phyloP scores from a whole-genome alignment of 2,113 vertebrate genomes.

The Oryzias woworae region DNA sequence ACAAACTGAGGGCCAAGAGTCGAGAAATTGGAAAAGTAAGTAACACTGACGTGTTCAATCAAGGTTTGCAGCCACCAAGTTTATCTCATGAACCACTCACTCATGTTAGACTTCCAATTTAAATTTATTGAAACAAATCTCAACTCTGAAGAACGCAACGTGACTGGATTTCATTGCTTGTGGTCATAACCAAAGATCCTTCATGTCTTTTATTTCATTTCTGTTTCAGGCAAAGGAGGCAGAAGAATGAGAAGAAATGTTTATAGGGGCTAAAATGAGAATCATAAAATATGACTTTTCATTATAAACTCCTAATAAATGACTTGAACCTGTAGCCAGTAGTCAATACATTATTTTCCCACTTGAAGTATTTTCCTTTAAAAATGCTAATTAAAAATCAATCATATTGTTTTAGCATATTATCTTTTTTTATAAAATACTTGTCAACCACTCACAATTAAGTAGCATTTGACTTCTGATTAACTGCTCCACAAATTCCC shows the following conservation, averaged over 20 bases:
- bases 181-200: background rate
- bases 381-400: no score
- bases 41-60: background rate
- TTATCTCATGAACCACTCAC: background rate
- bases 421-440: no score
- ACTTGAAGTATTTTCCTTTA: slow-evolving; percentile 3
- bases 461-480: no score
- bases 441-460: no score
- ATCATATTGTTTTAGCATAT: no score
- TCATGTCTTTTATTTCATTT: slow-evolving; percentile 10
- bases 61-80: background rate
- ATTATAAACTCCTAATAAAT: slow-evolving; percentile 30
- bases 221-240: slow-evolving; percentile 65
- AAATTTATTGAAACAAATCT: background rate
- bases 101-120: background rate
- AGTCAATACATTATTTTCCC: slow-evolving; percentile 34
- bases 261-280: slow-evolving; percentile 35
- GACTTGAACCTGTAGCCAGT: slow-evolving; percentile 27
- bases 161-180: background rate
- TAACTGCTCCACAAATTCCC: no score
- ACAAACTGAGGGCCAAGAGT: slow-evolving; percentile 78
- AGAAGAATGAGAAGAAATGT: slow-evolving; percentile 58
- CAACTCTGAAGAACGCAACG: background rate
- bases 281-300: slow-evolving; percentile 72
- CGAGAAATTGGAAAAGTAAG: slow-evolving; percentile 70